Evolutionary conservation across 2,888 invertebrate species (phyloP), one percentile per base, ranked within the genome.

Genomic region (Drosophila austrosaltans): DNA sequence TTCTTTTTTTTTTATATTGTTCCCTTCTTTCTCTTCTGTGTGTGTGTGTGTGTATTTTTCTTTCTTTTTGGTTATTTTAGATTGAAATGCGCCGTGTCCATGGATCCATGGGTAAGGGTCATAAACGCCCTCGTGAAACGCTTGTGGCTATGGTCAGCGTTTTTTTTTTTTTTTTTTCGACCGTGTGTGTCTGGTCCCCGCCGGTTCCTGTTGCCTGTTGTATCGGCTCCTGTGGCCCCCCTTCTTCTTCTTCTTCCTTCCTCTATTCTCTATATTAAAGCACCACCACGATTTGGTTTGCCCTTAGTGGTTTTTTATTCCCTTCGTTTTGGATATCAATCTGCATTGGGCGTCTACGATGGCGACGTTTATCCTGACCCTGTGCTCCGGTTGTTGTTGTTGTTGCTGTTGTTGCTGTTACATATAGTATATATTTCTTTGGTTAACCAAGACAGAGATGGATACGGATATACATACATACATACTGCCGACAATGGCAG

Each of bases 301-400:
- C 30, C 70, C 67, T 69, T 64, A 53, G 28, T 54, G 57, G 66
- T 71, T 36, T 32, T 32, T 36, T 36, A 36, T 44, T 42, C 30
- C 70, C 67, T 71, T 64, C 62, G 28, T 54, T 67, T 67, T 71
- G 62, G 76, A 81, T 81, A 78, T 79, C 85, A 84, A 84, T 83
- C 88, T 85, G 80, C 77, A 76, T 79, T 70, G 86, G 82, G 88
- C 85, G 82, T 82, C 69, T 71, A 78, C 78, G 65, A 69, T 60
- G 67, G 65, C 65, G 20, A 64, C 58, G 36, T 48, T 48, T 79
- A 53, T 69, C 69, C 76, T 71, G 66, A 75, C 75, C 76, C 74
- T 56, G 63, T 59, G 56, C 65, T 36, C 36, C 8, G 36, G 10
- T 36, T 36, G 36, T 36, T 36, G 8, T 10, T 36, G 7, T 36